Base-by-base conservation (phyloP, 2,797 vertebrate genomes). In the Melanitta fusca region DNA sequence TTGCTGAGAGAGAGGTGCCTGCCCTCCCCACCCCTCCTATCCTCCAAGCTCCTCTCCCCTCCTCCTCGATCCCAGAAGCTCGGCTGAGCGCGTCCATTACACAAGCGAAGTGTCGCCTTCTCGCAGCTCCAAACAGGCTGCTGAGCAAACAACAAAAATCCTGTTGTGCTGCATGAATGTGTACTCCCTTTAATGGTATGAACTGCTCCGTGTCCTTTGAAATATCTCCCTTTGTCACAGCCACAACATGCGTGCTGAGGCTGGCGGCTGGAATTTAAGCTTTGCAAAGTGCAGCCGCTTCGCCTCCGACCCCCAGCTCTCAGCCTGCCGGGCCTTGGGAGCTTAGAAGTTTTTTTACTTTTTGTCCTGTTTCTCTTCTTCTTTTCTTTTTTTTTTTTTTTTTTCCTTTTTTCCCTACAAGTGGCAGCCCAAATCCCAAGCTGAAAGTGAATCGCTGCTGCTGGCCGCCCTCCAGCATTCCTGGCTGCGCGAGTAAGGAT, bases 391-490 rank as follows among this genome's bases (percentile, higher is more conserved):
- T 62, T 6, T 10, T 1, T 6, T 10, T 1, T 13, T 34, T 17
- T 32, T 8, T 2, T 3, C 6, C 8, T 69, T 89, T 84, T 82
- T n/a, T 61, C 85, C 91, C 79, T 96, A 58, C 96, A 94, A 98
- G 98, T 97, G 97, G 97, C 98, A 97, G 96, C 95, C 95, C 88
- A 93, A 95, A 97, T 96, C 96, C 97, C 95, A 96, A 97, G 97
- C 96, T 98, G 98, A 98, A 98, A 98, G 97, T 73, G 96, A 98
- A 97, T 98, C 97, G 92, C 93, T 97, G 98, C 97, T 94, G 94
- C 97, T 98, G 98, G 98, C 98, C 28, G 73, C 80, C 77, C 78
- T 97, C 98, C 98, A 98, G 98, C 98, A 98, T 98, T 98, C 98
- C 97, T 98, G 27, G 21, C 82, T 93, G 97, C 97, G 94, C 97